Evolutionary conservation across 2,113 vertebrate species (phyloP).

Genomic region (Apodemus speciosus): DNA sequence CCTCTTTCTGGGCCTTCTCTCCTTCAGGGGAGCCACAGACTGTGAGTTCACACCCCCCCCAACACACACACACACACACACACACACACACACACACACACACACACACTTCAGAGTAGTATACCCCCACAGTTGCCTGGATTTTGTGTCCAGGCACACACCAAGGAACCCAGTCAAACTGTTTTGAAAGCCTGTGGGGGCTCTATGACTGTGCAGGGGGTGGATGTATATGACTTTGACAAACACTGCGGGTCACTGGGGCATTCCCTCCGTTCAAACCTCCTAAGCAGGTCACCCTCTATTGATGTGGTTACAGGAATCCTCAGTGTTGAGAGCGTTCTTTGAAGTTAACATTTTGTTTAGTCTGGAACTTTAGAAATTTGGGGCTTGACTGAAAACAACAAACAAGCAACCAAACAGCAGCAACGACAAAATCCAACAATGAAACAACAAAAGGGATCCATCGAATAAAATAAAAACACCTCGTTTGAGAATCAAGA

Average conservation of each 20-base stretch:
- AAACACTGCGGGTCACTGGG: conserved; percentile 70
- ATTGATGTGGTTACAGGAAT: conserved; percentile 42
- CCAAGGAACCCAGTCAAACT: conserved; percentile 38
- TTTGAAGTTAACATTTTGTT: background rate
- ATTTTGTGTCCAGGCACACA: background rate
- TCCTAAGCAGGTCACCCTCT: conserved; percentile 44
- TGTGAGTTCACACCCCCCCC: background rate
- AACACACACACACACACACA: conserved; percentile 22
- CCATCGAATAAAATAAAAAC: background rate
- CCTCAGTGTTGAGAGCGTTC: conserved; percentile 28
- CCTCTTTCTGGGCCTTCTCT: background rate
- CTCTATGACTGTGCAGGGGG: background rate
- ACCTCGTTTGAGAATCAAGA: background rate
- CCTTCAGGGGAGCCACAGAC: background rate
- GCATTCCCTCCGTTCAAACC: conserved; percentile 73
- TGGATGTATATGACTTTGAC: conserved; percentile 66
- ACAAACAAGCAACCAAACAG: background rate
- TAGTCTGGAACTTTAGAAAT: conserved; percentile 17
- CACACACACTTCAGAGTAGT: conserved; percentile 75
- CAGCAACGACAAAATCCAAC: background rate
- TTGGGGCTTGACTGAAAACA: background rate
- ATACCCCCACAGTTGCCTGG: conserved; percentile 51
- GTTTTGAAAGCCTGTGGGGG: background rate
- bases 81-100: too few species aligned
- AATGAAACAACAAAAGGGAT: background rate